Evolutionary conservation across 2,113 vertebrate genomes (phyloP).

Genomic region (Formicarius rufipectus): DNA sequence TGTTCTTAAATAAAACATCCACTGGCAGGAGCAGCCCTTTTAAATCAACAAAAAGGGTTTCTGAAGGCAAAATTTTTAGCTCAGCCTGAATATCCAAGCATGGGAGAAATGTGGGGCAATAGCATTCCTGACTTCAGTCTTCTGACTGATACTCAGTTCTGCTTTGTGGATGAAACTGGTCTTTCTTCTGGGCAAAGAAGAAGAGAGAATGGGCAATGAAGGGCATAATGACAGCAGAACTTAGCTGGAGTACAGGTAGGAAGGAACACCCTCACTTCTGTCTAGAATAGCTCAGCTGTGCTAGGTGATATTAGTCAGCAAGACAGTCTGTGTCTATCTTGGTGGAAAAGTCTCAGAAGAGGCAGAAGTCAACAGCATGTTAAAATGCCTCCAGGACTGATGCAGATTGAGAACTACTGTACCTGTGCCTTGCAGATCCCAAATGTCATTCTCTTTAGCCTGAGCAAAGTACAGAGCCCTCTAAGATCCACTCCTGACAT

Average conservation of each 20-base stretch:
- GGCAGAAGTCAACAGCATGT: neutral
- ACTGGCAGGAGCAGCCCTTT: neutral
- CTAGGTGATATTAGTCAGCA: neutral
- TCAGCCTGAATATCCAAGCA: neutral
- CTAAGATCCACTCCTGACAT: neutral
- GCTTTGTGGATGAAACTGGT: neutral
- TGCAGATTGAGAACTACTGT: neutral
- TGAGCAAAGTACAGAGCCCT: neutral
- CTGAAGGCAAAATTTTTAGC: neutral
- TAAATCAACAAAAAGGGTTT: neutral
- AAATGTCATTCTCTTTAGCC: neutral
- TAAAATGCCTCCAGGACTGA: neutral
- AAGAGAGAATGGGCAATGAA: neutral
- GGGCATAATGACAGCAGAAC: neutral
- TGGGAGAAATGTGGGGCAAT: neutral
- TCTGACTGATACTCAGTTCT: neutral
- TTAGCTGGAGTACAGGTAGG: neutral
- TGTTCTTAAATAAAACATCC: conserved; percentile 39
- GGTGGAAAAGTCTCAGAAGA: neutral
- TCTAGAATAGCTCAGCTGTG: neutral
- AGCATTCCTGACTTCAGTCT: neutral
- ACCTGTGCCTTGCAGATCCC: neutral
- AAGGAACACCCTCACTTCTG: neutral
- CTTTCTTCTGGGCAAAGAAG: neutral
- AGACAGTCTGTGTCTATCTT: neutral